Conservation (phyloP, 2,797 vertebrate species). For the Sus cebifrons region DNA sequence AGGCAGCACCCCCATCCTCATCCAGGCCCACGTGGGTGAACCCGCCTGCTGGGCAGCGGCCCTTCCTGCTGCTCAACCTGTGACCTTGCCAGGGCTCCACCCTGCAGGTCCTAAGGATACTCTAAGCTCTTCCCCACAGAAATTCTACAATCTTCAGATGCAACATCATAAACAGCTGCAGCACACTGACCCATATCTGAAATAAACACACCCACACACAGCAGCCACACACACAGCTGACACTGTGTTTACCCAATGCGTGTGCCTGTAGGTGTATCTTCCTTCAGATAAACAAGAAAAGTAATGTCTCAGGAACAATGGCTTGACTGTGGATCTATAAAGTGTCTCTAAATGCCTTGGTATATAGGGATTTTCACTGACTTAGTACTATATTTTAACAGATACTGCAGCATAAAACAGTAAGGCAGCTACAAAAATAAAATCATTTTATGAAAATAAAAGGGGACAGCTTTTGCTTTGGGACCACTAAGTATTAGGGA, state of each 20-base stretch:
- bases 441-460: not conserved
- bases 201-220: not conserved
- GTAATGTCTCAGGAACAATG: not conserved
- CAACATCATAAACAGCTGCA: not conserved
- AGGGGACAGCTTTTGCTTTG: not conserved
- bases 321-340: rapidly evolving
- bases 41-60: rapidly evolving
- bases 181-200: not conserved
- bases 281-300: not conserved
- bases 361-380: too few relatives aligned
- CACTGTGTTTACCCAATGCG: not conserved
- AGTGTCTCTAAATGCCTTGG: rapidly evolving
- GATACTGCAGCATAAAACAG: not conserved
- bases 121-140: not conserved
- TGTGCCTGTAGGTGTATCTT: rapidly evolving
- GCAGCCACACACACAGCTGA: rapidly evolving
- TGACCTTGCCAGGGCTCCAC: too few relatives aligned
- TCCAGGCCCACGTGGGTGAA: rapidly evolving
- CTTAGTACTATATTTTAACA: not conserved
- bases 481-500: too few relatives aligned
- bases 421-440: not conserved
- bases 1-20: not conserved
- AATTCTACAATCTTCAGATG: not conserved
- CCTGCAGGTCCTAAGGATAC: not conserved
- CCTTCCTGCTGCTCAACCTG: not conserved